These are phyloP conservation scores for Parapsyche elsis DNA, from an alignment of 1,140 invertebrate species.

Conservation along the genomic window DNA sequence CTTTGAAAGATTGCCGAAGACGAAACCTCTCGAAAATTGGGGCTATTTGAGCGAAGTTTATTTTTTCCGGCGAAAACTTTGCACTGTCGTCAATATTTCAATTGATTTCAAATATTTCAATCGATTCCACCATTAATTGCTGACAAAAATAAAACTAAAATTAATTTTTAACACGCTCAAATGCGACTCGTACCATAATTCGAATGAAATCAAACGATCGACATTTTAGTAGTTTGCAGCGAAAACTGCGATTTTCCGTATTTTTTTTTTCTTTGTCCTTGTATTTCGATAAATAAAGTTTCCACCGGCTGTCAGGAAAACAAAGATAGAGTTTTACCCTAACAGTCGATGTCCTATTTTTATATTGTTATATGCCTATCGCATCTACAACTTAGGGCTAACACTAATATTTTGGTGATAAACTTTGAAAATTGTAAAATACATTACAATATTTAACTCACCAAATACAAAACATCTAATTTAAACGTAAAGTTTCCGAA, in stretches of 20 bases:
- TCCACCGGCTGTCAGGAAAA: slow-evolving; percentile 41
- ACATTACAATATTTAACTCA: no score
- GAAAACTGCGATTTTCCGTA: no score
- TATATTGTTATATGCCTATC: slow-evolving; percentile 4
- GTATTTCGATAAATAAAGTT: slow-evolving; percentile 30
- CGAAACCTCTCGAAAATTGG: slow-evolving; percentile 12
- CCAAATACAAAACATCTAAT: no score
- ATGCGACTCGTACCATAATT: no score
- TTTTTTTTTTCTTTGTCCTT: not conserved
- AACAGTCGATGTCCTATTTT: slow-evolving; percentile 40
- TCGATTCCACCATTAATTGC: not conserved
- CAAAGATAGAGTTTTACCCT: slow-evolving; percentile 42
- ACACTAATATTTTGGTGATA: not conserved
- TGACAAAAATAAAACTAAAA: no score
- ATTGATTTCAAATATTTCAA: not conserved
- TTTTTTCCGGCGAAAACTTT: not conserved
- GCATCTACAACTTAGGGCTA: not conserved
- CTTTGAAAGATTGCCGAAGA: slow-evolving; percentile 27
- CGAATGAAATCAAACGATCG: no score
- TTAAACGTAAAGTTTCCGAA: no score
- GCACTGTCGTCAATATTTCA: not conserved
- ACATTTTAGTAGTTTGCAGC: no score
- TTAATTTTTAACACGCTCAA: no score
- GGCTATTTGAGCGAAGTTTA: slow-evolving; percentile 19
- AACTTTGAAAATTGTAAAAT: no score